Evolutionary conservation across 2,113 vertebrate species (phyloP).

Genomic region (Xerus inauris): DNA sequence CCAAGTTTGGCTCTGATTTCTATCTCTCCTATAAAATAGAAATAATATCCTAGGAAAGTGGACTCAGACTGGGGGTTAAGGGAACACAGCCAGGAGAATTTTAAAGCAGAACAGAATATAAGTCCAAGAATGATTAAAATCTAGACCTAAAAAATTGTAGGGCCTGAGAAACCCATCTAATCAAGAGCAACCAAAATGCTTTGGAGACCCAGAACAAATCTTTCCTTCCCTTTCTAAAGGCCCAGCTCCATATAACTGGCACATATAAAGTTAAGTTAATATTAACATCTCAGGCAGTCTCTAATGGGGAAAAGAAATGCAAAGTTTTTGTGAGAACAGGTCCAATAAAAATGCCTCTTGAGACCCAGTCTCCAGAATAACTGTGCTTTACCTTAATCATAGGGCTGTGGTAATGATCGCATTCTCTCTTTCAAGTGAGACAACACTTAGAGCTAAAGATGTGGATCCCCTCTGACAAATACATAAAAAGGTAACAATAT

Average conservation of each 20-base stretch:
- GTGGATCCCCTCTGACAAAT: not conserved
- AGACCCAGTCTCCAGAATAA: not conserved
- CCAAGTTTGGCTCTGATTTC: constrained; percentile 7
- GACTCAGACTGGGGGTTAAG: not conserved
- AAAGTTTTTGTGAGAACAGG: not conserved
- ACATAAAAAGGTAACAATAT: not conserved
- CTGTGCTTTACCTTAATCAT: not conserved
- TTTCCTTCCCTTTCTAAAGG: not conserved
- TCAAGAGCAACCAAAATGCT: not conserved
- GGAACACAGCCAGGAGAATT: not conserved
- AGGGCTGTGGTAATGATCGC: not conserved
- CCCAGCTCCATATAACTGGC: not conserved
- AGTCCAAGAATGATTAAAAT: not conserved
- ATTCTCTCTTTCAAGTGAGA: not conserved
- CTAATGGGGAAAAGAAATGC: not conserved
- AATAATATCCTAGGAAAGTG: not conserved
- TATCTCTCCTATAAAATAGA: not conserved
- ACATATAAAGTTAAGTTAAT: not conserved
- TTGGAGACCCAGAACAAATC: constrained; percentile 7
- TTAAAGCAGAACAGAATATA: not conserved
- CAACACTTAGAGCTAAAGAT: not conserved
- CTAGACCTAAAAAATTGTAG: not conserved
- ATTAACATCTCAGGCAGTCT: not conserved
- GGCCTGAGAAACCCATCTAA: not conserved
- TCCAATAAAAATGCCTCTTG: not conserved